Evolutionary conservation across 2,888 invertebrate species (phyloP), one percentile per base, ranked within the genome.

Genomic region (Nomada flava): DNA sequence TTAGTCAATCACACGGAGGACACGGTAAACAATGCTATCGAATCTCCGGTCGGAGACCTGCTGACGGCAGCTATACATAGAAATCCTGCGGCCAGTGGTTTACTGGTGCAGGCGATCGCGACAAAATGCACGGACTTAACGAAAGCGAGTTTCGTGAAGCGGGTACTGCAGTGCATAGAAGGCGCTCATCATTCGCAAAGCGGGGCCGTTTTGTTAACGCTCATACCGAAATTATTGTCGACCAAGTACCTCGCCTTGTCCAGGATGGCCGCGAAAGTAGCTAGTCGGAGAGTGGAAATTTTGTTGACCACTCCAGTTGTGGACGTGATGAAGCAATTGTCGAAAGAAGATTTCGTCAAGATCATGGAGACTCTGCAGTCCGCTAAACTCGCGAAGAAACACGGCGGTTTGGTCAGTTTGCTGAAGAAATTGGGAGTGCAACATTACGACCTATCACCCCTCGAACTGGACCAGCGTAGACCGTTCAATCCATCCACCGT

Each of bases 1-100:
- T 93, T 98, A n/a, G 95, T 96, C 13, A 96, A 96, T 91, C 95
- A 97, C 81, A 95, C 96, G 0, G 95, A 96, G 86, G 95, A 96
- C 55, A 94, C 97, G 1, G 95, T 97, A 4, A 94, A 95, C 53
- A 94, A 96, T 75, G 95, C 95, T 47, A 93, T 94, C 1, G 97
- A 97, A 91, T 94, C 95, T 0, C 96, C 97, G 0, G 96, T 97
- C 7, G 94, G 94, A 77, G 96, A 96, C 91, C 95, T 96, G 55
- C 92, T 95, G 62, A 89, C 91, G 65, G 95, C 95, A 82, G 95
- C 95, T 63, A 94, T 96, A 50, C 96, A 96, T 91, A 94, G 93
- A 89, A 96, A 96, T 86, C 93, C 95, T 0, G 95, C 95, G 0
- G 96, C 97, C 0, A 97, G 97, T 74, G 96, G 96, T 7, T 91